Evolutionary conservation across 2,888 invertebrate genomes (phyloP).

Genomic region (Buathra laborator): DNA sequence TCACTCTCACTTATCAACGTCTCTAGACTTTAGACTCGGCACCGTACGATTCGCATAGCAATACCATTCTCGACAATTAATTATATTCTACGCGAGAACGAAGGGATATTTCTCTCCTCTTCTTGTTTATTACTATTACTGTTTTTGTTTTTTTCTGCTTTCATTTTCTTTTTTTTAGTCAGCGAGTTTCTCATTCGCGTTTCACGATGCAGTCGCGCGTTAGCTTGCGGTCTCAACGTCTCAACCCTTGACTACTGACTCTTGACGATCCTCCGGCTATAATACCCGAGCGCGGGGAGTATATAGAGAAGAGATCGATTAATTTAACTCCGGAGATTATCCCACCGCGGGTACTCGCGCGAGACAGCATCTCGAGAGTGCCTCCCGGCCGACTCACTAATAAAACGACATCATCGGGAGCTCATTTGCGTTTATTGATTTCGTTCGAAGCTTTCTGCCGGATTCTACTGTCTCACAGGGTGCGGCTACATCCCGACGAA

Average conservation of each 20-base stretch:
- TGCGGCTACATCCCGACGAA: not conserved
- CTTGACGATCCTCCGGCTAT: conserved; percentile 28
- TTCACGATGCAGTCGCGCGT: not conserved
- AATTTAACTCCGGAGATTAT: conserved; percentile 41
- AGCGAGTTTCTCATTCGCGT: conserved; percentile 20
- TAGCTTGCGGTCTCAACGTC: not conserved
- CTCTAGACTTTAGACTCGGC: conserved; percentile 57
- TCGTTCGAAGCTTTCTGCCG: conserved; percentile 3
- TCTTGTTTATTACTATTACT: not conserved
- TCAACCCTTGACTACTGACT: conserved; percentile 3
- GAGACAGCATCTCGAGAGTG: conserved; percentile 15
- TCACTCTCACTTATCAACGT: conserved; percentile 57
- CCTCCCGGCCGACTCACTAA: not conserved
- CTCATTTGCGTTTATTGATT: conserved; percentile 44
- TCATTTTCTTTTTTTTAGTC: conserved; percentile 7
- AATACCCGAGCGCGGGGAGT: not conserved
- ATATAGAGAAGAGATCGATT: conserved; percentile 30
- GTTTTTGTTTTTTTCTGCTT: not conserved
- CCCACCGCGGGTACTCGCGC: conserved; percentile 17
- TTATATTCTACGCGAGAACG: conserved; percentile 41
- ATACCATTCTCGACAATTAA: conserved; percentile 34
- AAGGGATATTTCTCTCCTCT: conserved; percentile 18
- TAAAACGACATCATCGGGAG: conserved; percentile 26
- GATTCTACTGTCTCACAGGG: not conserved
- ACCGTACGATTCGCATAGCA: not conserved